Conservation (phyloP, 2,113 vertebrate genomes). For the Hiodon tergisus region DNA sequence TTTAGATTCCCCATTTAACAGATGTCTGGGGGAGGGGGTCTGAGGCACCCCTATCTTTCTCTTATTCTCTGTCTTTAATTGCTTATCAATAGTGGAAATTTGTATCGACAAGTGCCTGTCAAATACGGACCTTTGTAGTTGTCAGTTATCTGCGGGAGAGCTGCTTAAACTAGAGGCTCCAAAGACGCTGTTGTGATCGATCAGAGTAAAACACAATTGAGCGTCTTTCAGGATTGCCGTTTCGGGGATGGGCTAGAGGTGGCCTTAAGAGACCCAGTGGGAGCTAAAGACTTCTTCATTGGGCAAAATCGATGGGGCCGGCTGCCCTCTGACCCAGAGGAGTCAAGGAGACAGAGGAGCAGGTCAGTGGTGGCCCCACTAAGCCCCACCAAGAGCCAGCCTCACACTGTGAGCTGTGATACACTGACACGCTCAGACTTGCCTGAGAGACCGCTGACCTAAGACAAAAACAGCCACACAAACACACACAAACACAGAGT, state of each 20-base stretch:
- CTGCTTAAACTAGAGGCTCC: conserved; percentile 49
- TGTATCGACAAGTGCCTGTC: conserved; percentile 72
- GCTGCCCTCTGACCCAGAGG: conserved; percentile 64
- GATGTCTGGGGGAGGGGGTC: conserved; percentile 53
- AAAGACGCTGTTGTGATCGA: conserved; percentile 57
- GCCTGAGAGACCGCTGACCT: conserved; percentile 7
- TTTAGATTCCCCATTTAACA: conserved; percentile 64
- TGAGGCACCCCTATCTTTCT: conserved; percentile 25
- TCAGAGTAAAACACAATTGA: conserved; percentile 52
- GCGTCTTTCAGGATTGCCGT: conserved; percentile 38
- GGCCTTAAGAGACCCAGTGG: conserved; percentile 33
- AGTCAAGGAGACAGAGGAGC: conserved; percentile 37
- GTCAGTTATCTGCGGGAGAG: conserved; percentile 61
- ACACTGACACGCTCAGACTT: conserved; percentile 45
- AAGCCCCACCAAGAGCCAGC: conserved; percentile 46
- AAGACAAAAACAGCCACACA: conserved; percentile 21
- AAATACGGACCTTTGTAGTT: conserved; percentile 64
- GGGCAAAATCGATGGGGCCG: conserved; percentile 55
- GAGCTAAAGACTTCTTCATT: conserved; percentile 55
- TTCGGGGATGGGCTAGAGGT: conserved; percentile 47
- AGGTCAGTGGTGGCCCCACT: conserved; percentile 46
- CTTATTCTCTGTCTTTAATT: conserved; percentile 55
- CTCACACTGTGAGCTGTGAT: conserved; percentile 59
- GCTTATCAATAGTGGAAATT: conserved; percentile 72
- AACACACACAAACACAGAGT: not conserved